phyloP scores from a whole-genome alignment of 1,140 invertebrate species.

The Saccostrea cuccullata region DNA sequence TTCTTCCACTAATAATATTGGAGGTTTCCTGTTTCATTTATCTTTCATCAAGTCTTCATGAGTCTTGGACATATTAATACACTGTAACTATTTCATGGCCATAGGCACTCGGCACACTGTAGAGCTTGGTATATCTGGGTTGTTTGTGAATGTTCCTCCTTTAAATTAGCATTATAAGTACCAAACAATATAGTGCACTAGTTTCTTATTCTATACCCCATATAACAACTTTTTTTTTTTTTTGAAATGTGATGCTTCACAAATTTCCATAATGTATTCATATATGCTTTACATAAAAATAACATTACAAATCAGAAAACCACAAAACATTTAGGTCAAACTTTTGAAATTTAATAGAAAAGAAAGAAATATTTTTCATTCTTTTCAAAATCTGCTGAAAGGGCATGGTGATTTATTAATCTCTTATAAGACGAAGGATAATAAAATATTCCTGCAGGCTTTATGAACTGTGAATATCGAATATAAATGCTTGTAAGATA shows the following conservation, averaged over 20 bases:
- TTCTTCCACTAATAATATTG: too few species aligned
- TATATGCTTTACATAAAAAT: background rate
- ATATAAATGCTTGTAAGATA: background rate
- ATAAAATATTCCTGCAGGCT: background rate
- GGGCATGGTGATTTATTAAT: background rate
- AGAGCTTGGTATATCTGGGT: too few species aligned
- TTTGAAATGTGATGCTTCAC: background rate
- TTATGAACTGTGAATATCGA: background rate
- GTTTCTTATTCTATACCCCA: too few species aligned
- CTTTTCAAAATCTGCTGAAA: background rate
- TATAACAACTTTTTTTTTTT: background rate
- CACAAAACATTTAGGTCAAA: background rate
- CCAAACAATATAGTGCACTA: too few species aligned
- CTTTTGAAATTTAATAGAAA: background rate
- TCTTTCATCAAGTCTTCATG: too few species aligned
- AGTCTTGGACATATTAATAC: too few species aligned
- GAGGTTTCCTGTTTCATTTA: too few species aligned
- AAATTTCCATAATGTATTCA: background rate
- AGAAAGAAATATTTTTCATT: background rate
- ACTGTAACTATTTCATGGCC: too few species aligned
- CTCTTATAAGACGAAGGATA: background rate
- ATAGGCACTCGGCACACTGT: too few species aligned
- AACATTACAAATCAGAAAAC: background rate
- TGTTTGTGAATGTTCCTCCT: too few species aligned
- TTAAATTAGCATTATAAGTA: too few species aligned